Base-by-base conservation (phyloP, 1,140 invertebrate genomes). In the Drosophila nikananu region DNA sequence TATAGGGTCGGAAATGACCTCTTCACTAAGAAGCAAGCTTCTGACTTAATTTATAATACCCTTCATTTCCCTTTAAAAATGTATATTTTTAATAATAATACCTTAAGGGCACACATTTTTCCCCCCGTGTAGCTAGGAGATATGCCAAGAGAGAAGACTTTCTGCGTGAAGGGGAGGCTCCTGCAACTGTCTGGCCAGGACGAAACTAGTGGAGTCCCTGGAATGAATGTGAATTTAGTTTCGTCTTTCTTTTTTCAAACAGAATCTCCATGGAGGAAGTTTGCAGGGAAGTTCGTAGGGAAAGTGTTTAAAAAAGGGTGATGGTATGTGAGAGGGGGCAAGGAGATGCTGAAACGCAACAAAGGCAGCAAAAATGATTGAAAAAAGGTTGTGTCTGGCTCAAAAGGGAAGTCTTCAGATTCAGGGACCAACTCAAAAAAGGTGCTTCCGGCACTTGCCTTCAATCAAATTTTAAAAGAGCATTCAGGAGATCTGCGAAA, bases 141-240 rank as follows among this genome's bases (percentile, higher is more conserved):
- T 57, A n/a, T 57, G 35, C 23, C 23, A 13, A 62, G n/a, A 62
- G 21, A 37, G 17, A 42, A 42, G 35, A 25, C 55, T 25, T 25
- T 35, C 15, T 25, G 46, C 17, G 12, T 25, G 17, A 25, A 55
- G 13, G 17, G 60, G 17, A 35, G 19, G 30, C 23, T 10, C 2
- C 48, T 55, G 59, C 10, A 61, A 12, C 58, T 30, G 19, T 25
- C 41, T 61, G 46, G 19, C 27, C 48, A 62, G 49, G 48, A n/a
- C 35, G 48, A 55, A 62, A 57, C 49, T 62, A 62, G 27, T 23
- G 30, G 12, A 44, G 57, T 62, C 41, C 41, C 12, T 27, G 30
- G 30, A 35, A 62, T 55, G 48, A 62, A 62, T 62, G 27, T 57
- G 57, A 62, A 62, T 62, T 55, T 62, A 62, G 48, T 62, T 57